phyloP scores from a whole-genome alignment of 2,888 invertebrate genomes.

The Cephus pulcher region DNA sequence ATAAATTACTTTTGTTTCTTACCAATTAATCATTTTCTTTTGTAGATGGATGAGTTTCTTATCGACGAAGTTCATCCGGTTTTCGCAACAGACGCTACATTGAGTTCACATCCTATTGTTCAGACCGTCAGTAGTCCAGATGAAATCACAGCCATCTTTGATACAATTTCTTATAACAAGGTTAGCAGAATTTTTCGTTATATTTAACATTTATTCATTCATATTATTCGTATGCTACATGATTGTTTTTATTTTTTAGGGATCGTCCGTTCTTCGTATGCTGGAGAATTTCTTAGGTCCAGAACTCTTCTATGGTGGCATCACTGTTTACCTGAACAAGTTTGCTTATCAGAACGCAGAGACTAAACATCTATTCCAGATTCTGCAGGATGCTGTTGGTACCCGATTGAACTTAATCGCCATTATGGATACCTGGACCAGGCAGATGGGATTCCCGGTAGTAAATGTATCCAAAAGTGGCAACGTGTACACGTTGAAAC shows the following conservation, averaged over 20 bases:
- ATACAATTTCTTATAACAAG: conserved; percentile 91
- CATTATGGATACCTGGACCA: conserved; percentile 90
- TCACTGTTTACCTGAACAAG: conserved; percentile 79
- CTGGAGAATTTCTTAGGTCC: conserved; percentile 83
- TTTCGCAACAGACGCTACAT: conserved; percentile 79
- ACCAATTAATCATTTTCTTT: conserved; percentile 38
- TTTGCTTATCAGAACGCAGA: conserved; percentile 81
- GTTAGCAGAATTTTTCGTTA: conserved; percentile 65
- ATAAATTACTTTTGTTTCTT: conserved; percentile 14
- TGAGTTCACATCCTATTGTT: conserved; percentile 91
- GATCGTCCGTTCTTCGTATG: conserved; percentile 90
- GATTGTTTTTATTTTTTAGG: conserved; percentile 68
- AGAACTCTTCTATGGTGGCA: conserved; percentile 78
- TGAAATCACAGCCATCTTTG: conserved; percentile 92
- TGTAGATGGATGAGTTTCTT: conserved; percentile 82
- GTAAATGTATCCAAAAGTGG: conserved; percentile 71
- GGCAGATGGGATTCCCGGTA: conserved; percentile 89
- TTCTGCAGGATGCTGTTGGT: conserved; percentile 72
- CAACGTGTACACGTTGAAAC: conserved; percentile 73
- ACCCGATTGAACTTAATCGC: conserved; percentile 69
- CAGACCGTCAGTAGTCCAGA: conserved; percentile 86
- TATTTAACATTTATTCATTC: conserved; percentile 19
- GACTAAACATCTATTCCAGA: conserved; percentile 81
- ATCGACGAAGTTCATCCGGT: conserved; percentile 79
- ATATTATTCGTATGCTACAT: background rate